Conservation (phyloP, 2,888 invertebrate genomes). For the Pachymerium ferrugineum region DNA sequence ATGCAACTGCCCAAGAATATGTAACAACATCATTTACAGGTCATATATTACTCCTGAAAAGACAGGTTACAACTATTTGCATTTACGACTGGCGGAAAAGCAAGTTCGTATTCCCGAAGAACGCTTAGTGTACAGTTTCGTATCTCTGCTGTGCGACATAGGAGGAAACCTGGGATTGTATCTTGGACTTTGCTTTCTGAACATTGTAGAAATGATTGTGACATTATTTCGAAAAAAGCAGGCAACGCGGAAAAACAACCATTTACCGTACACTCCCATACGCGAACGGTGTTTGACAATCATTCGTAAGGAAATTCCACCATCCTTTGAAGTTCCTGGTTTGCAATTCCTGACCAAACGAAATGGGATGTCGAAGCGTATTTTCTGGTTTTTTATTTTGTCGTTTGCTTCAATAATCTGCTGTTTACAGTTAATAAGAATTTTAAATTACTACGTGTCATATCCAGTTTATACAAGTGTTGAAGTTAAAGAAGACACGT, state of each 20-base stretch:
- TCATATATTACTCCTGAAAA: not conserved
- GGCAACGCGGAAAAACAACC: not conserved
- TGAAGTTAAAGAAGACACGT: not conserved
- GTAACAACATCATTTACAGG: not conserved
- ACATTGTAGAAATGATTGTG: not conserved
- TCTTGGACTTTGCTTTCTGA: not conserved
- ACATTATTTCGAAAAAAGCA: not conserved
- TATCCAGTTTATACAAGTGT: not conserved
- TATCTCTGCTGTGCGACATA: not conserved
- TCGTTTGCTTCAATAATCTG: not conserved
- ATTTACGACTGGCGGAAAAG: not conserved
- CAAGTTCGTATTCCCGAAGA: not conserved
- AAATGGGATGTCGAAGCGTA: not conserved
- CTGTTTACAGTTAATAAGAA: not conserved
- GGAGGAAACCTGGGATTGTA: not conserved
- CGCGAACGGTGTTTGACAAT: not conserved
- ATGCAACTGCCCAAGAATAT: not conserved
- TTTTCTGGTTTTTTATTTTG: not conserved
- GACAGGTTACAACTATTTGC: not conserved
- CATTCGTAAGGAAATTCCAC: not conserved
- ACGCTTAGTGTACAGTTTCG: not conserved
- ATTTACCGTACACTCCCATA: not conserved
- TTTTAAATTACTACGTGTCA: not conserved
- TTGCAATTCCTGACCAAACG: not conserved
- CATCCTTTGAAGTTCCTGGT: not conserved